Base-by-base conservation (phyloP, 2,113 vertebrate species). In the Elachura formosa region DNA sequence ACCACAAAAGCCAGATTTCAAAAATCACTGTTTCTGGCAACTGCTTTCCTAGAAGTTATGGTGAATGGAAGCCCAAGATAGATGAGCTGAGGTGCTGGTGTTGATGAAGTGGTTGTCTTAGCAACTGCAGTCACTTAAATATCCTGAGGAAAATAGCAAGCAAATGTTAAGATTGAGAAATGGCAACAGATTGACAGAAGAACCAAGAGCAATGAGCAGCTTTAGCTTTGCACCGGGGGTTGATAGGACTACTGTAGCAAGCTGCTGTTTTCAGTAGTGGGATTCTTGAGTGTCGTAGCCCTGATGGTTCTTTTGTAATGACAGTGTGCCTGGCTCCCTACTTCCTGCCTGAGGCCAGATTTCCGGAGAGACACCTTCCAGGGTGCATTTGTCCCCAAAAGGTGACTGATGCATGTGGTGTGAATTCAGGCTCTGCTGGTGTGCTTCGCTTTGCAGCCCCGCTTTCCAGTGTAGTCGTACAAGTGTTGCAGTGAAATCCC, bases 51-150 rank as follows among this genome's bases (percentile, higher is more conserved):
- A 69, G 90, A 96, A 93, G 66, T 87, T 59, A 20, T 31, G 61
- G 56, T 93, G 77, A 96, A 61, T 0, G 58, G 77, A 89, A 84
- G 93, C 94, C 91, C 61, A 94, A 91, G 93, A 96, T 95, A 96
- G 93, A 95, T 72, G 84, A 91, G 87, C 69, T 74, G 96, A 92
- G 73, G 73, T 91, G 48, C 84, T 96, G 52, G 87, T 96, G 89
- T 95, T 95, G 93, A 67, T 93, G 74, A 93, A 95, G 56, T 8
- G 6, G 93, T 96, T 94, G 96, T 87, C 95, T 79, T 91, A 78
- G 84, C 71, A 96, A 95, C 96, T 79, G 84, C 84, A 95, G 71
- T 80, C 85, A 88, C 87, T 96, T 93, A 96, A 84, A 96, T 96
- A 95, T 96, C 82, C 71, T 87, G 73, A 94, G 85, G 71, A 96